Conservation (phyloP, 2,113 vertebrate genomes). For the Chionodraco myersi region DNA sequence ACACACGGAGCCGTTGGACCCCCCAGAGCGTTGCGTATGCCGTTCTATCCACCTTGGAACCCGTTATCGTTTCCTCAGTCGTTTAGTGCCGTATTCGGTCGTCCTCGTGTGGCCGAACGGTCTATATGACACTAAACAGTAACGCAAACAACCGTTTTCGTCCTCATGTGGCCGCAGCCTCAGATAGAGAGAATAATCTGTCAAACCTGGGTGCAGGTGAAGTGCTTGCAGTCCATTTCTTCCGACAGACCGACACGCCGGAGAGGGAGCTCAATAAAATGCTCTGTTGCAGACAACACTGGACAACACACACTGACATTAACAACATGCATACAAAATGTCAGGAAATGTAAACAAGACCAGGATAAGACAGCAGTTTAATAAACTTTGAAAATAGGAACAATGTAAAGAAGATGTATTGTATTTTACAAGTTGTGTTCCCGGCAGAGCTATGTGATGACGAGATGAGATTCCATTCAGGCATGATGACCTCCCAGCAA, state of each 20-base stretch:
- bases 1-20: no score
- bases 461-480: background rate
- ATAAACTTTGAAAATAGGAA: background rate
- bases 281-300: conserved; percentile 55
- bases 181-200: conserved; percentile 55
- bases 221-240: conserved; percentile 63
- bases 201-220: conserved; percentile 67
- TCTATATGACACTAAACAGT: no score
- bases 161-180: no score
- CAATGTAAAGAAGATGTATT: background rate
- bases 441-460: background rate
- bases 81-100: no score
- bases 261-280: conserved; percentile 61
- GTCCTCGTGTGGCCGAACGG: no score
- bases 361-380: background rate
- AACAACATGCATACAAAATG: conserved; percentile 16
- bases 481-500: background rate
- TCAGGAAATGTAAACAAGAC: conserved; percentile 6
- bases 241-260: conserved; percentile 58
- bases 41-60: no score
- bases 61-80: no score
- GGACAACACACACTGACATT: conserved; percentile 22
- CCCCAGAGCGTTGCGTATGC: no score
- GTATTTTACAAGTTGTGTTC: conserved; percentile 1
- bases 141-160: no score